phyloP scores from a whole-genome alignment of 2,797 vertebrate genomes.

The Avahi laniger region DNA sequence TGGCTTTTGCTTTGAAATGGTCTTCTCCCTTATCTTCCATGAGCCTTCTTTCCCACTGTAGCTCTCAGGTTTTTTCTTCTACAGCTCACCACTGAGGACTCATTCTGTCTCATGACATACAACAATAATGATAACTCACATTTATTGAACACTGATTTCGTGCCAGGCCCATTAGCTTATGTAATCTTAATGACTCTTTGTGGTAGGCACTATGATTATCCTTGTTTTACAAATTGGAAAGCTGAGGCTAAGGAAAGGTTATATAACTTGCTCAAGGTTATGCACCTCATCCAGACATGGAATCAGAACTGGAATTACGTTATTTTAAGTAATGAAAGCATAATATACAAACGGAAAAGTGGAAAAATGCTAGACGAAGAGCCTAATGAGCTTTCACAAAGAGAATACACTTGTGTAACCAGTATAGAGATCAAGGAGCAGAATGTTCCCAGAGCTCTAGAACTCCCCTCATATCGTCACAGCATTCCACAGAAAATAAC shows the following conservation, averaged over 20 bases:
- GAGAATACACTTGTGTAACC: neutral
- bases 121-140: neutral
- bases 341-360: neutral
- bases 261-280: neutral
- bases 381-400: neutral
- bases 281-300: neutral
- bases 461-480: neutral
- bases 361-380: neutral
- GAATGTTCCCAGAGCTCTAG: neutral
- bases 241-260: neutral
- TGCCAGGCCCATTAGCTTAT: neutral
- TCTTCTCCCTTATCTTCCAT: neutral
- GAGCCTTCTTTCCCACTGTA: neutral
- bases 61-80: neutral
- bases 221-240: neutral
- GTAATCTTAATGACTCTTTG: neutral
- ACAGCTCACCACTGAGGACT: neutral
- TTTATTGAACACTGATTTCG: slow-evolving; percentile 25
- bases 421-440: neutral
- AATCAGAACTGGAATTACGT: slow-evolving; percentile 10
- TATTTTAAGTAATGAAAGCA: neutral
- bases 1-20: neutral
- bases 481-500: neutral
- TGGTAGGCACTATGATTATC: neutral
- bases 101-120: neutral